phyloP scores from a whole-genome alignment of 2,888 invertebrate species.

The Poecilobothrus nobilitatus region DNA sequence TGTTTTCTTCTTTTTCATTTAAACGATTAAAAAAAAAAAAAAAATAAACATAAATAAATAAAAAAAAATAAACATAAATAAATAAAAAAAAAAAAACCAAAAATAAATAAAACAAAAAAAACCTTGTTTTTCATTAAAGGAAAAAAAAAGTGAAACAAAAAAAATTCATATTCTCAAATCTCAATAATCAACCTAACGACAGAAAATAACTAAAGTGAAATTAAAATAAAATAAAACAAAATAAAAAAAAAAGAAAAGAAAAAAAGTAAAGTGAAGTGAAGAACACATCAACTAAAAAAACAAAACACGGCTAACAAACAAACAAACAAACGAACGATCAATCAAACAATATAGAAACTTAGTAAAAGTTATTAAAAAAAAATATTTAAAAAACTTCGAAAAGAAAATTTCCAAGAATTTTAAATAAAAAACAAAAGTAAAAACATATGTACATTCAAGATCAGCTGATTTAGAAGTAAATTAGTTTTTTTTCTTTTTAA shows the following conservation, averaged over 20 bases:
- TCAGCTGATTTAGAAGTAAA: constrained; percentile 4
- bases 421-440: too few species aligned
- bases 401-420: background rate
- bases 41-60: too few species aligned
- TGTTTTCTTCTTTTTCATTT: background rate
- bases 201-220: background rate
- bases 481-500: too few species aligned
- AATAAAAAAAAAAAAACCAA: too few species aligned
- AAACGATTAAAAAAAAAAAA: background rate
- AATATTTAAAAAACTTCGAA: background rate
- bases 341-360: background rate
- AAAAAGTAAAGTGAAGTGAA: background rate
- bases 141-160: background rate
- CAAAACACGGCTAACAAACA: too few species aligned
- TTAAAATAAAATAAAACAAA: background rate
- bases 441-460: constrained; percentile 11
- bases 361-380: background rate
- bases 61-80: background rate
- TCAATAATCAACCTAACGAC: background rate
- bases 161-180: too few species aligned
- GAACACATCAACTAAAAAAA: too few species aligned
- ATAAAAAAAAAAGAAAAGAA: background rate
- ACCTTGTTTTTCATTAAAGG: background rate
- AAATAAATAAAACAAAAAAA: background rate
- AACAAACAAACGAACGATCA: too few species aligned